Conservation (phyloP, 2,797 vertebrate species). For the Serranus cabrilla region DNA sequence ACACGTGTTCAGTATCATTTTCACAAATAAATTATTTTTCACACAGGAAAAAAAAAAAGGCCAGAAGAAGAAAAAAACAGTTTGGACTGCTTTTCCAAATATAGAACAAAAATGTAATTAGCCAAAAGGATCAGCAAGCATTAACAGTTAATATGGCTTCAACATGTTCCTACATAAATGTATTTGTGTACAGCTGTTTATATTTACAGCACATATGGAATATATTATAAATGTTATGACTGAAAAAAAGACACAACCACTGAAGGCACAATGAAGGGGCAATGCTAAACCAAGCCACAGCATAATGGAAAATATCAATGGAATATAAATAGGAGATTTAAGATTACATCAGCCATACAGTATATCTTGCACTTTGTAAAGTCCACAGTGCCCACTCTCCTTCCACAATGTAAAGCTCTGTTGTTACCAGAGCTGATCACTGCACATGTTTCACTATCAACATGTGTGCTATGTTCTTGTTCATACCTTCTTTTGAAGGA, state of each 20-base stretch:
- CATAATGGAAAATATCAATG: constrained; percentile 7
- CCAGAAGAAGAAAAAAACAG: constrained; percentile 6
- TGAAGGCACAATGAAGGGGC: constrained; percentile 50
- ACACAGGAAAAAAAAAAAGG: constrained; percentile 22
- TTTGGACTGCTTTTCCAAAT: constrained; percentile 11
- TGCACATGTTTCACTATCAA: constrained; percentile 4
- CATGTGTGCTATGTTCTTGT: constrained; percentile 19
- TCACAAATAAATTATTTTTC: constrained; percentile 46
- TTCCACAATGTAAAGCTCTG: constrained; percentile 10
- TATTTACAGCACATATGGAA: constrained; percentile 49
- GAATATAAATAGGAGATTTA: constrained; percentile 33
- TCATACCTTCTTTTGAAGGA: constrained; percentile 4
- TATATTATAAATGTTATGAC: constrained; percentile 22
- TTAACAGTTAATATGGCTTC: constrained; percentile 13
- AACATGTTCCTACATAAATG: constrained; percentile 9
- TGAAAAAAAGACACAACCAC: constrained; percentile 13
- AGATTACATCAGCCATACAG: constrained; percentile 16
- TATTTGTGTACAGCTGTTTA: constrained; percentile 7
- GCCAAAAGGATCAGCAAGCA: constrained; percentile 26
- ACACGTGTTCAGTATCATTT: constrained; percentile 14
- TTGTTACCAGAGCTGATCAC: constrained; percentile 19
- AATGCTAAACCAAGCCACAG: constrained; percentile 16
- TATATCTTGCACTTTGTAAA: constrained; percentile 13
- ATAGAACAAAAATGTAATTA: background rate
- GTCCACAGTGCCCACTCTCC: background rate